These are phyloP conservation scores for Lates calcarifer DNA, from an alignment of 2,113 vertebrate genomes.

Conservation along the genomic window DNA sequence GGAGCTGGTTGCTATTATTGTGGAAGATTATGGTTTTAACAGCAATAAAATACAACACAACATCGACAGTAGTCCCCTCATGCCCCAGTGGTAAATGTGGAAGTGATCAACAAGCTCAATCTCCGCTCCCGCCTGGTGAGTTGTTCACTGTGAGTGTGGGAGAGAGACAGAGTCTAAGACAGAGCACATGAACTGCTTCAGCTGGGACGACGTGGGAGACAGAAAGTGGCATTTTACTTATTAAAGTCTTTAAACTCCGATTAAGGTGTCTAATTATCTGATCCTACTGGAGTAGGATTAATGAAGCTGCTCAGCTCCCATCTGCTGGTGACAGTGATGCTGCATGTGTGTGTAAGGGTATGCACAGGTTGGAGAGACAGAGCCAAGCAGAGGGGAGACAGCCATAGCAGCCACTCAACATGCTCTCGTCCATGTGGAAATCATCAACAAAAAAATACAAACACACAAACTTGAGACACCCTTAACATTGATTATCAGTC, in stretches of 20 bases:
- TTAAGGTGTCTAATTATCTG: slow-evolving; percentile 72
- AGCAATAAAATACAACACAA: slow-evolving; percentile 12
- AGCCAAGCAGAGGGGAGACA: slow-evolving; percentile 21
- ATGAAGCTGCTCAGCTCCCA: slow-evolving; percentile 69
- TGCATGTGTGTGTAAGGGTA: not conserved
- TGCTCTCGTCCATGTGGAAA: slow-evolving; percentile 65
- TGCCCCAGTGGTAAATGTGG: slow-evolving; percentile 12
- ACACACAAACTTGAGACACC: slow-evolving; percentile 6
- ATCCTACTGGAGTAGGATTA: slow-evolving; percentile 65
- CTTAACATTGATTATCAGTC: slow-evolving; percentile 1
- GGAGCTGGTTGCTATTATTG: not conserved
- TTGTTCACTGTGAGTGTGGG: not conserved
- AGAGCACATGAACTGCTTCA: not conserved
- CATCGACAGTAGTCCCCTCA: not conserved
- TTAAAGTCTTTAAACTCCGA: slow-evolving; percentile 74
- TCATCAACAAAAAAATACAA: slow-evolving; percentile 50
- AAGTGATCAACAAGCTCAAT: slow-evolving; percentile 6
- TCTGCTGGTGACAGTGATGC: slow-evolving; percentile 66
- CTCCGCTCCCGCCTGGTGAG: not conserved
- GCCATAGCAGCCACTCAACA: not conserved
- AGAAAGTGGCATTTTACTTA: slow-evolving; percentile 50
- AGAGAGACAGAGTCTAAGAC: not conserved
- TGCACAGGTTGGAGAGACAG: not conserved
- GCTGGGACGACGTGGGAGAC: slow-evolving; percentile 5
- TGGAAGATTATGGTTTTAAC: slow-evolving; percentile 2